Evolutionary conservation across 2,797 vertebrate species (phyloP).

Genomic region (Lycodopsis pacificus): DNA sequence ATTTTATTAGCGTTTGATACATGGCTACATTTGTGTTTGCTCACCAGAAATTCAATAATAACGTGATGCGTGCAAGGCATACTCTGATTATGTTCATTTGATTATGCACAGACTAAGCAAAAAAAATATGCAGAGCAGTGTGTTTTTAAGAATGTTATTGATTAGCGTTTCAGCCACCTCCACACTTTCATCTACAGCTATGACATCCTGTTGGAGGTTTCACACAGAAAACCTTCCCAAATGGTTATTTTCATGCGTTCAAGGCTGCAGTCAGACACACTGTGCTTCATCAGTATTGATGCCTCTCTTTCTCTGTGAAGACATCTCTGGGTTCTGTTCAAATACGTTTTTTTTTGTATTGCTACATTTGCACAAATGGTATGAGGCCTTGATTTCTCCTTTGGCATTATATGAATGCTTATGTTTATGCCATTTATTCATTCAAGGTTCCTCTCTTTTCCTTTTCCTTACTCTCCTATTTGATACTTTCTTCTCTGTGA

Average conservation of each 20-base stretch:
- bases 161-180: conserved; percentile 2
- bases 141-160: neutral
- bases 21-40: neutral
- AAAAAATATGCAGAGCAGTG: conserved; percentile 9
- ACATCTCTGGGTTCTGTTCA: neutral
- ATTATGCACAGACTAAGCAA: conserved; percentile 1
- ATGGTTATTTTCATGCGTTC: neutral
- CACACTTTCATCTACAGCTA: neutral
- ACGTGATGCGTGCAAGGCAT: neutral
- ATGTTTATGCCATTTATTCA: neutral
- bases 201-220: neutral
- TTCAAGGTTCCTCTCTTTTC: neutral
- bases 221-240: neutral
- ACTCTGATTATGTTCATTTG: neutral
- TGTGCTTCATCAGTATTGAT: neutral
- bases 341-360: neutral
- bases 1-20: neutral
- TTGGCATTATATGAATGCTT: neutral
- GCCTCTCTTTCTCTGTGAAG: neutral
- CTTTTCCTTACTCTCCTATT: too few species aligned
- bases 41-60: neutral
- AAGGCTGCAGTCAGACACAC: neutral
- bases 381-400: neutral
- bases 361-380: neutral
- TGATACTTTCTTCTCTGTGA: neutral